Base-by-base conservation (phyloP, 1,140 invertebrate species). In the Plectrocnemia conspersa region DNA sequence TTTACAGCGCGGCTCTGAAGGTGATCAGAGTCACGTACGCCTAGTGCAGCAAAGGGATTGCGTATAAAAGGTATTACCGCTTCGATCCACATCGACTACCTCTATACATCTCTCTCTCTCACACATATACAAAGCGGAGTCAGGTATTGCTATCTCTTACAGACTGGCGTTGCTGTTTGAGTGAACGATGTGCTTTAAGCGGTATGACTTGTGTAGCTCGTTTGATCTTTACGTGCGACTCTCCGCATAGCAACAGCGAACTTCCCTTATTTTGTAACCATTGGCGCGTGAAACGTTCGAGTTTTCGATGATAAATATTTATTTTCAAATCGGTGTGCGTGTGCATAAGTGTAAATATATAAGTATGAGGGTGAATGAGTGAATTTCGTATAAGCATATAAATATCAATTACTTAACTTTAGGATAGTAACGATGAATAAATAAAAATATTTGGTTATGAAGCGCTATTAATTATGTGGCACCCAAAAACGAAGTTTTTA, bases 11-110 rank as follows among this genome's bases (percentile, higher is more conserved):
- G 18, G 33, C 22, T n/a, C 36, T 38, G 47, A 50, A 50, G 47
- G 47, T 38, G 47, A 50, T 50, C 25, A 13, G 21, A 50, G 47
- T 50, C 47, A 50, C 47, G 47, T 50, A 50, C 2, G 47, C 47
- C 19, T 5, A 38, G 18, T 5, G 18, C 4, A 5, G 35, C 35
- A 5, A 38, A 38, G 10, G 35, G 27, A 7, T 6, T 29, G 27
- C 11, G 35, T 16, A 38, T 13, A 7, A 7, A 7, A 7, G 6
- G 27, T 7, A 7, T 29, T 38, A 38, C 35, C 35, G 35, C 35
- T 38, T 29, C 27, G 2, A 11, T 4, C 11, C 32, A 35, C n/a
- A n/a, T n/a, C n/a, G n/a, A n/a, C n/a, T n/a, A n/a, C n/a, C n/a
- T n/a, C 33, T 4, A 42, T 42, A 45, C 10, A 13, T 25, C 10